A percentile compares a stretch with the other conserved stretches of the same genome.
Evolutionary conservation across 1,140 invertebrate species (phyloP).

Genomic region (Carcinoscorpius rotundicauda): DNA sequence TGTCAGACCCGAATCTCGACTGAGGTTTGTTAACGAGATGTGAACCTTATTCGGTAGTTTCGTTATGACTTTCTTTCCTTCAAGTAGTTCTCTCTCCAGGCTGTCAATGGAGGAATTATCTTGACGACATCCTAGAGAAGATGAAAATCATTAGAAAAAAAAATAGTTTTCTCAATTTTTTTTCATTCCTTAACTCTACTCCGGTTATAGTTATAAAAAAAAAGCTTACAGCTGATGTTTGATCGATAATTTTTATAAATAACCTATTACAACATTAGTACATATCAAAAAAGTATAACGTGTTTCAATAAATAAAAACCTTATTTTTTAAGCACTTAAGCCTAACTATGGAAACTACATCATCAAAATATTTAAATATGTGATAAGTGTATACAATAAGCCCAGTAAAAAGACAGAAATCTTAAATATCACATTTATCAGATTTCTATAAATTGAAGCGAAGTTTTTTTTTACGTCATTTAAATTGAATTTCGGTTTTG

Average conservation of each 20-base stretch:
- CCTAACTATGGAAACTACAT: too few relatives aligned
- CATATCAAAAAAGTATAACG: constrained; percentile 12
- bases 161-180: constrained; percentile 18
- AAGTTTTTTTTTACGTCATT: constrained; percentile 42
- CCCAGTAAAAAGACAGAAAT: constrained; percentile 7
- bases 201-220: too few relatives aligned
- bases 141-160: constrained; percentile 46
- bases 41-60: constrained; percentile 57
- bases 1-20: constrained; percentile 71
- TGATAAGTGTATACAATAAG: constrained; percentile 17
- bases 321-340: too few relatives aligned
- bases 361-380: constrained; percentile 1
- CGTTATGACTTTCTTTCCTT: constrained; percentile 43
- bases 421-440: background rate
- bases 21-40: constrained; percentile 55
- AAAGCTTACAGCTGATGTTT: background rate
- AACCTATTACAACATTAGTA: constrained; percentile 17
- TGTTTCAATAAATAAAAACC: background rate
- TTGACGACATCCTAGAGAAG: constrained; percentile 22
- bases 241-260: background rate
- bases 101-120: constrained; percentile 64
- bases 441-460: constrained; percentile 3
- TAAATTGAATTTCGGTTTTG: constrained; percentile 45
- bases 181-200: background rate
- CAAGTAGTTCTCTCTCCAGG: constrained; percentile 45